These are phyloP conservation scores for Tetramorium alpestre DNA, from an alignment of 1,140 invertebrate genomes.

Conservation along the genomic window DNA sequence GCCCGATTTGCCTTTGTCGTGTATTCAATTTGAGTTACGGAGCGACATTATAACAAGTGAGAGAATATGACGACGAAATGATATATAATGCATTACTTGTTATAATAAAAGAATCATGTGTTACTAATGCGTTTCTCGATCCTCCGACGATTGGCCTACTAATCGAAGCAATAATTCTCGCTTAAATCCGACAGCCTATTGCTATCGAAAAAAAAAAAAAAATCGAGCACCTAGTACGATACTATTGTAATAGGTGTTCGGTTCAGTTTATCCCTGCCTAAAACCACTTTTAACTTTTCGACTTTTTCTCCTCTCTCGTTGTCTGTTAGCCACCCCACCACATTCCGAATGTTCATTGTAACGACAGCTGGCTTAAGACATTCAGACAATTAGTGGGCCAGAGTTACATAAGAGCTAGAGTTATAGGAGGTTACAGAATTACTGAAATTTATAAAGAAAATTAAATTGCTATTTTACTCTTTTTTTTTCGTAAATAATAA, in stretches of 20 bases:
- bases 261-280: constrained; percentile 24
- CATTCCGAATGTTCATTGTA: constrained; percentile 27
- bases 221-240: constrained; percentile 65
- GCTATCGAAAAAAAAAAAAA: neutral
- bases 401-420: neutral
- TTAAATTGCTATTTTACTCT: neutral
- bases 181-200: constrained; percentile 23
- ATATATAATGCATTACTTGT: constrained; percentile 70
- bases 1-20: constrained; percentile 58
- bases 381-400: constrained; percentile 14
- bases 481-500: neutral
- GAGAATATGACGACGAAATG: constrained; percentile 55
- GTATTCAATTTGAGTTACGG: constrained; percentile 51
- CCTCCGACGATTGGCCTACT: constrained; percentile 63
- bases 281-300: neutral
- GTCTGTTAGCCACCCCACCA: constrained; percentile 18
- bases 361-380: constrained; percentile 46
- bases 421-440: neutral
- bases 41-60: constrained; percentile 71
- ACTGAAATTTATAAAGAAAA: neutral
- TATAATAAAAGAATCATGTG: constrained; percentile 74
- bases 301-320: constrained; percentile 18
- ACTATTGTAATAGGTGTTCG: constrained; percentile 64
- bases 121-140: constrained; percentile 73
- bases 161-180: constrained; percentile 21